phyloP scores from a whole-genome alignment of 2,797 vertebrate genomes.

The Spheniscus humboldti region DNA sequence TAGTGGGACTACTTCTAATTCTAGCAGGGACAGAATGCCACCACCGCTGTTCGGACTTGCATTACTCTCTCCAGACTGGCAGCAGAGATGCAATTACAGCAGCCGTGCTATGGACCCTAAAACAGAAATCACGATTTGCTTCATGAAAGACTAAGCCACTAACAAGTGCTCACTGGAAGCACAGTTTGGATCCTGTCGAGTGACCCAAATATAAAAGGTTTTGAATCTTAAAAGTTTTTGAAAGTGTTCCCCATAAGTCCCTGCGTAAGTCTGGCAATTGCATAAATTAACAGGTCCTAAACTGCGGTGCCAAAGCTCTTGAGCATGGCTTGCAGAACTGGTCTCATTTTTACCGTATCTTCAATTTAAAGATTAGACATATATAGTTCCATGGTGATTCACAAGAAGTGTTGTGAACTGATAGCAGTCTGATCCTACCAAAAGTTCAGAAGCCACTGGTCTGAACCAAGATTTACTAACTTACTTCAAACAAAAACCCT shows the following conservation, averaged over 20 bases:
- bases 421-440: not conserved
- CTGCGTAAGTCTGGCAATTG: not conserved
- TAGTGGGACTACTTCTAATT: slow-evolving; percentile 31
- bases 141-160: not conserved
- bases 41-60: not conserved
- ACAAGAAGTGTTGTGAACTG: not conserved
- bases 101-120: not conserved
- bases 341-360: not conserved
- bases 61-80: not conserved
- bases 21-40: slow-evolving; percentile 34
- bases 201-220: not conserved
- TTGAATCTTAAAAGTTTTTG: not conserved
- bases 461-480: not conserved
- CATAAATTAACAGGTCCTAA: not conserved
- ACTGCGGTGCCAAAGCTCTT: not conserved
- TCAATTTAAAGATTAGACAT: not conserved
- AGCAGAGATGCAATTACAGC: not conserved
- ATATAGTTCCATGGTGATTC: not conserved
- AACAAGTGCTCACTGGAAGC: not conserved
- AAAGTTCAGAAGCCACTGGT: not conserved
- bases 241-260: not conserved
- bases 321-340: not conserved
- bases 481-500: not conserved
- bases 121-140: not conserved
- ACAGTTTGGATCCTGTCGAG: not conserved